Percentiles rank a stretch among this genome's conserved stretches.
These are phyloP conservation scores for Hystrix brachyura DNA, from an alignment of 2,113 vertebrate genomes.

Conservation along the genomic window DNA sequence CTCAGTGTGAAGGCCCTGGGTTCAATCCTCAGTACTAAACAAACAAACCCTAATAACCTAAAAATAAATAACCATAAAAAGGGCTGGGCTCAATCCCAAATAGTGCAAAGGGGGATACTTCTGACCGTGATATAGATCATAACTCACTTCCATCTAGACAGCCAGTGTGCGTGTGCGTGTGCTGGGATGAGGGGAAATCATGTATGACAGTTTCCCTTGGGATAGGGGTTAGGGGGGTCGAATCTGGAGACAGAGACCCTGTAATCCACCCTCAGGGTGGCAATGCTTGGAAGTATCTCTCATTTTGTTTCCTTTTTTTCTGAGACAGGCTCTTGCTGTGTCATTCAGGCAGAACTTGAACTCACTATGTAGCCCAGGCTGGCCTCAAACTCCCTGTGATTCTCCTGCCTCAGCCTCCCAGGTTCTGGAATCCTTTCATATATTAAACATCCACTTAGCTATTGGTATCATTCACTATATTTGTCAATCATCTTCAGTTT, in stretches of 20 bases:
- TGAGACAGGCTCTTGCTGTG: too few species aligned
- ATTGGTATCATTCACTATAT: background rate
- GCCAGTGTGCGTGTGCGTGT: background rate
- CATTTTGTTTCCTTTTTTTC: background rate
- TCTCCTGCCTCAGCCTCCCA: too few species aligned
- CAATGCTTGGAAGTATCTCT: background rate
- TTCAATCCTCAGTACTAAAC: background rate
- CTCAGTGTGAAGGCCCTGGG: background rate
- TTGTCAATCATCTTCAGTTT: background rate
- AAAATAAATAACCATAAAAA: background rate
- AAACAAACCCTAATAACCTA: background rate
- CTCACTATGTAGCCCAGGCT: too few species aligned
- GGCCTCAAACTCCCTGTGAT: too few species aligned
- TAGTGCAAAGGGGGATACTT: background rate
- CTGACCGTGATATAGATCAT: background rate
- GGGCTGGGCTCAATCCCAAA: background rate
- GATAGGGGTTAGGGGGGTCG: background rate
- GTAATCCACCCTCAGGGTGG: background rate
- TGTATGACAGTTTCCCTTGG: background rate
- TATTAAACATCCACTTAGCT: background rate
- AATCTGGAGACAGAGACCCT: background rate
- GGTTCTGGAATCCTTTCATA: too few species aligned
- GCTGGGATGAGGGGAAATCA: background rate
- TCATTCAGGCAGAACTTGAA: too few species aligned
- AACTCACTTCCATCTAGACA: background rate